A percentile compares a stretch with the other conserved stretches of the same genome.
These are phyloP conservation scores for Drosophila maculinotata DNA, from an alignment of 2,888 invertebrate genomes.

Conservation along the genomic window DNA sequence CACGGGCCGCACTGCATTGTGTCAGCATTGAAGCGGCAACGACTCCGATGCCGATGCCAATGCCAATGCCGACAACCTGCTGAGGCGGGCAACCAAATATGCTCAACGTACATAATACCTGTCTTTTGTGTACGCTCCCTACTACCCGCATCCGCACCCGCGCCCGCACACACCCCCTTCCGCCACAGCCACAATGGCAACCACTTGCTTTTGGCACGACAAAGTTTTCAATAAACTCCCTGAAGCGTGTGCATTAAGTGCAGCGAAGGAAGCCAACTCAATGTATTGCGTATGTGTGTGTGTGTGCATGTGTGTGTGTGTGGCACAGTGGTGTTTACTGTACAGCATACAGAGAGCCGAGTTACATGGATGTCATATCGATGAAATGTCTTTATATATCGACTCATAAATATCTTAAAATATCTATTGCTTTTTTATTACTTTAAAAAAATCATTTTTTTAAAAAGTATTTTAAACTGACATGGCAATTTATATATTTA, in stretches of 20 bases:
- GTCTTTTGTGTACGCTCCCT: conserved; percentile 61
- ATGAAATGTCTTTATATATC: too few relatives aligned
- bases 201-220: conserved; percentile 75
- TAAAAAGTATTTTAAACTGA: too few relatives aligned
- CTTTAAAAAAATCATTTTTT: too few relatives aligned
- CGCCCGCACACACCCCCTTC: conserved; percentile 5
- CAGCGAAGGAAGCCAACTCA: conserved; percentile 71
- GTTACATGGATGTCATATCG: too few relatives aligned
- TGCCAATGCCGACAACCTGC: conserved; percentile 56
- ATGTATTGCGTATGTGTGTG: conserved; percentile 36
- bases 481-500: too few relatives aligned
- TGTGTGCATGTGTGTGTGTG: conserved; percentile 14
- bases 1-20: conserved; percentile 50
- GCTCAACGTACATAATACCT: conserved; percentile 71
- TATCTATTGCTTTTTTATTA: too few relatives aligned
- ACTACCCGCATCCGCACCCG: not conserved
- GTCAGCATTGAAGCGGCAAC: conserved; percentile 63
- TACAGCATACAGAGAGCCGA: not conserved
- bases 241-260: conserved; percentile 82
- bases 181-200: conserved; percentile 26
- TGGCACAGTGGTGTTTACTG: conserved; percentile 58
- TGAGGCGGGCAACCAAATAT: conserved; percentile 68
- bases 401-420: too few relatives aligned
- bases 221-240: conserved; percentile 83
- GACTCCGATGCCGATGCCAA: conserved; percentile 5